phyloP scores from a whole-genome alignment of 1,140 invertebrate genomes.

The Drosophila quadrilineata region DNA sequence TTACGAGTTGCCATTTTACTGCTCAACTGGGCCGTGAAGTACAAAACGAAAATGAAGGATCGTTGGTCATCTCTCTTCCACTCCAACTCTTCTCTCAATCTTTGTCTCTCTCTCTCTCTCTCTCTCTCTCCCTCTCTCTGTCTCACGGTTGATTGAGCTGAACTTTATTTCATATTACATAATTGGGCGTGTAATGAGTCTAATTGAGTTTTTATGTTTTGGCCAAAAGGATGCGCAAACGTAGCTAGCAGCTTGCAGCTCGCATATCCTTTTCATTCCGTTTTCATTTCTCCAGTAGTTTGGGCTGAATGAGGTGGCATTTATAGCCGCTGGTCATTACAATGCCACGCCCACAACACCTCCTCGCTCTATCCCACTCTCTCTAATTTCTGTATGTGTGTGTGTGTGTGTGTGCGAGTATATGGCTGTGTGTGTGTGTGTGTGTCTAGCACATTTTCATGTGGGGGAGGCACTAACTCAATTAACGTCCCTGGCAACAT shows the following conservation, averaged over 20 bases:
- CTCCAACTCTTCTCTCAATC: background rate
- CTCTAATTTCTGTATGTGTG: too few relatives aligned
- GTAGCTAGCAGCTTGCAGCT: slow-evolving; percentile 17
- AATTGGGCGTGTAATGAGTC: slow-evolving; percentile 81
- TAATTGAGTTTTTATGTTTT: slow-evolving; percentile 81
- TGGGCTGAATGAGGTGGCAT: slow-evolving; percentile 32
- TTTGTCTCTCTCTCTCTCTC: background rate
- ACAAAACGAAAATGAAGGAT: slow-evolving; percentile 41
- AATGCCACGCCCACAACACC: slow-evolving; percentile 45
- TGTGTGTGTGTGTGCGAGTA: too few relatives aligned
- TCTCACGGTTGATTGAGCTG: slow-evolving; percentile 12
- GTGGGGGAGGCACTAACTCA: slow-evolving; percentile 74
- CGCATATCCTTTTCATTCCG: background rate
- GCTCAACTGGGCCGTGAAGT: slow-evolving; percentile 72
- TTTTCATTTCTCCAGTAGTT: background rate
- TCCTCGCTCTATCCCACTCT: background rate
- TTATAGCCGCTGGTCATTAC: slow-evolving; percentile 73
- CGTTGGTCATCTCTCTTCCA: slow-evolving; percentile 14
- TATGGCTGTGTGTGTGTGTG: background rate
- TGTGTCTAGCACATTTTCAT: slow-evolving; percentile 62
- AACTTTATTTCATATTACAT: slow-evolving; percentile 78
- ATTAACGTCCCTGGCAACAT: slow-evolving; percentile 74
- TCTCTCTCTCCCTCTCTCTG: background rate
- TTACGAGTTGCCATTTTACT: slow-evolving; percentile 76
- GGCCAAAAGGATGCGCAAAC: slow-evolving; percentile 28